Evolutionary conservation across 2,113 vertebrate species (phyloP).

Genomic region (Choloepus hoffmanni): DNA sequence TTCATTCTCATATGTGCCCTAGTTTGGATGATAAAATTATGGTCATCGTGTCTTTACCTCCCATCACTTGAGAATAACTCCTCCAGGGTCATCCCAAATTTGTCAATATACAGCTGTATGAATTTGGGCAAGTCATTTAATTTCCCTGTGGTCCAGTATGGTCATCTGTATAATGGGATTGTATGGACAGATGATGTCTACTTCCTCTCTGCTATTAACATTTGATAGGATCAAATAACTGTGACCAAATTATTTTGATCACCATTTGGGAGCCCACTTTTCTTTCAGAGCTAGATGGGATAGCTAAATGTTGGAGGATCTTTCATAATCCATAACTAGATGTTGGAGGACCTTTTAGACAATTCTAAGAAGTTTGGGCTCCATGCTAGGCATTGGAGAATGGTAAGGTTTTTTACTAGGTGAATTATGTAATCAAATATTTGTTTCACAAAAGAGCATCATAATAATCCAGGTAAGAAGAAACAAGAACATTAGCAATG

Average conservation of each 20-base stretch:
- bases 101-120: background rate
- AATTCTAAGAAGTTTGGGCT: background rate
- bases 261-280: background rate
- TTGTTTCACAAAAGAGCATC: background rate
- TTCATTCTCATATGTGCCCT: background rate
- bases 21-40: background rate
- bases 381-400: background rate
- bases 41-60: background rate
- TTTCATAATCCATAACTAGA: background rate
- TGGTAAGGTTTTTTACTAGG: background rate
- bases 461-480: background rate
- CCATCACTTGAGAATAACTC: background rate
- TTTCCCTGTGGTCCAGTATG: background rate
- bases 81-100: background rate
- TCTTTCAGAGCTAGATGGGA: background rate
- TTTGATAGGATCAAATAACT: background rate
- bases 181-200: background rate
- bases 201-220: background rate
- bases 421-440: background rate
- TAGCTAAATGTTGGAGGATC: background rate
- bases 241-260: background rate
- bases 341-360: background rate
- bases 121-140: background rate
- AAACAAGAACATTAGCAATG: background rate
- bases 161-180: background rate